Evolutionary conservation across 23 tunicate species (phyloP).

Genomic region (Halocynthia aurantium): DNA sequence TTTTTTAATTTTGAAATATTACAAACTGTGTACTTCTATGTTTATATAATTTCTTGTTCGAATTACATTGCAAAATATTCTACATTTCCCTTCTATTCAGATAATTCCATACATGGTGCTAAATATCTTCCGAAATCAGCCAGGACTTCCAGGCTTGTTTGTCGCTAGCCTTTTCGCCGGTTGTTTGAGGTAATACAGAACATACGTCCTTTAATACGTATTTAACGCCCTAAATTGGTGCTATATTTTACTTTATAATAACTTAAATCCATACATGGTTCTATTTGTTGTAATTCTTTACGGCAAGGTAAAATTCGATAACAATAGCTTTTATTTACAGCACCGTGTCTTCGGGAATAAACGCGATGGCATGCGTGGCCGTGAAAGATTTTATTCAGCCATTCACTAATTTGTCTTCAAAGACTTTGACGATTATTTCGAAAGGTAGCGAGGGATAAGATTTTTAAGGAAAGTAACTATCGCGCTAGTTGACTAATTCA

Average conservation of each 20-base stretch:
- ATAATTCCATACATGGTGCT: constrained; percentile 7
- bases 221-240: no score
- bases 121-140: constrained; percentile 3
- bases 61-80: background rate
- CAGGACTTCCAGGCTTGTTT: constrained; percentile 27
- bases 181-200: constrained; percentile 13
- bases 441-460: constrained; percentile 1
- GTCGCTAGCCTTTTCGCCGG: constrained; percentile 26
- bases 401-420: background rate
- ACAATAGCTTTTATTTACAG: constrained; percentile 3
- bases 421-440: constrained; percentile 5
- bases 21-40: background rate
- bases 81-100: background rate
- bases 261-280: no score
- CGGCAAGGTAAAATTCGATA: background rate
- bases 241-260: no score
- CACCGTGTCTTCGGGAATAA: constrained; percentile 24
- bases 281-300: no score
- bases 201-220: no score
- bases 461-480: no score
- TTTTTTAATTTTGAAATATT: background rate
- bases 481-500: background rate
- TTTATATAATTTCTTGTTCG: no score
- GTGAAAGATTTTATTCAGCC: constrained; percentile 25
- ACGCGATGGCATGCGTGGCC: constrained; percentile 22